These are phyloP conservation scores for Acanthacorydalis orientalis DNA, from an alignment of 2,888 invertebrate species.

Conservation along the genomic window DNA sequence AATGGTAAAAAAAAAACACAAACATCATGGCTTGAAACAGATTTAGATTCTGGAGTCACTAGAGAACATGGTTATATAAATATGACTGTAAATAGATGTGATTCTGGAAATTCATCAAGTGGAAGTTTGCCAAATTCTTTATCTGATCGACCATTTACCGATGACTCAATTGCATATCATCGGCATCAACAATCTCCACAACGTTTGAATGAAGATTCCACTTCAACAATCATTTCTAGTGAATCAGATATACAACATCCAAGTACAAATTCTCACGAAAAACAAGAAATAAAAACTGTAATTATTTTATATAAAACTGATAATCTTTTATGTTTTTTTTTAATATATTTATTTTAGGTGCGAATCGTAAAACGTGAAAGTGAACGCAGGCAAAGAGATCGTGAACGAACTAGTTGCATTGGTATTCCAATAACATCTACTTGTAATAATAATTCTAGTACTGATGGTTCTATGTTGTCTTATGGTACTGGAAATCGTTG, in stretches of 20 bases:
- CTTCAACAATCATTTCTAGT: background rate
- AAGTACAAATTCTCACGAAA: conserved; percentile 40
- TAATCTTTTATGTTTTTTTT: too few relatives aligned
- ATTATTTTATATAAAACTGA: too few relatives aligned
- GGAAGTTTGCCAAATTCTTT: too few relatives aligned
- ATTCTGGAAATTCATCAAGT: too few relatives aligned
- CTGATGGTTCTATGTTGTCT: too few relatives aligned
- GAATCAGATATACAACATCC: conserved; percentile 2
- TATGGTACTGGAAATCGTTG: background rate
- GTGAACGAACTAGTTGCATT: conserved; percentile 40
- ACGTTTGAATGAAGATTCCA: conserved; percentile 2
- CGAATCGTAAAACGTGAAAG: conserved; percentile 85
- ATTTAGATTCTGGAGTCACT: conserved; percentile 40
- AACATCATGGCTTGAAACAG: conserved; percentile 76
- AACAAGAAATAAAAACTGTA: conserved; percentile 82
- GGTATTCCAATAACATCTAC: background rate
- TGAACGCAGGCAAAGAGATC: conserved; percentile 66
- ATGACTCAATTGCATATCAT: too few relatives aligned
- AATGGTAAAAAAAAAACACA: conserved; percentile 31
- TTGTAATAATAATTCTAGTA: too few relatives aligned
- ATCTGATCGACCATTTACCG: too few relatives aligned
- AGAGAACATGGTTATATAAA: too few relatives aligned
- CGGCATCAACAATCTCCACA: too few relatives aligned
- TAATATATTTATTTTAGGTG: too few relatives aligned
- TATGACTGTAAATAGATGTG: too few relatives aligned